Conservation (phyloP, 2,113 vertebrate species). For the Saccopteryx bilineata region DNA sequence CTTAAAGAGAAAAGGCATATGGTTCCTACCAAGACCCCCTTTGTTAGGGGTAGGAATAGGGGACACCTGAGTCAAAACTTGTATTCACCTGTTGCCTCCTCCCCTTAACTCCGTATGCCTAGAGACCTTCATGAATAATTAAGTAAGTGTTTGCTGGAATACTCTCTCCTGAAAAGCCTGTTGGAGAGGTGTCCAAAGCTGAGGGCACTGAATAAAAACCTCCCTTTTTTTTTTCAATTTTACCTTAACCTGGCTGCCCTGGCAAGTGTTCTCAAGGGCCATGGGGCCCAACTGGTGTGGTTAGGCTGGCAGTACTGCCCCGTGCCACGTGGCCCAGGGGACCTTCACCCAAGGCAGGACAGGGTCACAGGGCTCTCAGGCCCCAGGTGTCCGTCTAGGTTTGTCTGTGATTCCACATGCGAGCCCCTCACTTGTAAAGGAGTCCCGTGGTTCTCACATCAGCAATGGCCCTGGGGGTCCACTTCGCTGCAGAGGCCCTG, state of each 20-base stretch:
- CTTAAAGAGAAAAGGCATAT: background rate
- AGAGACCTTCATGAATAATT: background rate
- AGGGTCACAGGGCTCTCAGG: background rate
- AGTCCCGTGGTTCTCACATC: background rate
- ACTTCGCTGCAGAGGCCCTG: background rate
- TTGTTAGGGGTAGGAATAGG: background rate
- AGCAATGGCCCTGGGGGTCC: background rate
- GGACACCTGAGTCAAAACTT: background rate
- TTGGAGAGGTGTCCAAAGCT: background rate
- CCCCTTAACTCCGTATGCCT: background rate
- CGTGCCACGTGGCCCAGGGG: no score
- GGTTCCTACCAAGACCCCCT: background rate
- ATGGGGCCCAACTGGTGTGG: background rate
- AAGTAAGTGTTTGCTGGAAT: background rate
- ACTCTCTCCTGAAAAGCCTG: background rate
- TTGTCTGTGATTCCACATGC: background rate
- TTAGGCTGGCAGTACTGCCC: background rate
- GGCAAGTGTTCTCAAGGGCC: background rate
- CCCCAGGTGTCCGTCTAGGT: background rate
- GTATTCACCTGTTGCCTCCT: fast-evolving
- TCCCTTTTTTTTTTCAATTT: background rate
- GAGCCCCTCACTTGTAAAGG: background rate
- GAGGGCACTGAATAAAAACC: background rate
- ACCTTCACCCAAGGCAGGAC: background rate
- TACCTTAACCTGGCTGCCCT: background rate